Evolutionary conservation across 2,888 invertebrate genomes (phyloP), one percentile per base, ranked within the genome.

Genomic region (Neoaliturus tenellus): DNA sequence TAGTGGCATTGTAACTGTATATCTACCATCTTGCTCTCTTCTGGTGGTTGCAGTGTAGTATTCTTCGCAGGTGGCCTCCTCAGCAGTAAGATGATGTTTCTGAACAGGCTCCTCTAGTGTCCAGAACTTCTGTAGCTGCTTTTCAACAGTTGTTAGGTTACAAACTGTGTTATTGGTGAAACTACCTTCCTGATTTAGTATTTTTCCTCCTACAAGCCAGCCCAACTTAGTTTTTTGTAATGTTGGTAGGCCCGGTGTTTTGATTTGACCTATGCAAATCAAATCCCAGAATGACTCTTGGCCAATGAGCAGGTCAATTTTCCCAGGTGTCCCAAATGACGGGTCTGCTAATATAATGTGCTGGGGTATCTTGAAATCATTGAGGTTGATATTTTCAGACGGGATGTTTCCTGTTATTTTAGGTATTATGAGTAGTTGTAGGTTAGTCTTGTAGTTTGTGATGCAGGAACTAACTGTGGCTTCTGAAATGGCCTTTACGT

Each of bases 61-160:
- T 5, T 75, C 75, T 48, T 75, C 75, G 48, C 75, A 75, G 0
- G 3, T 14, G 2, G 8, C 17, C 17, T 75, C 44, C 4, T 75
- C 75, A 1, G 44, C 2, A 12, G 75, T 44, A 4, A 75, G n/a
- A 75, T 80, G 33, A 33, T 28, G 25, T n/a, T 80, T 80, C 4
- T 55, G 33, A 20, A 12, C 0, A n/a, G 35, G 35, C 58, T 80
- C 80, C 33, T 80, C 80, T 3, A 80, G 39, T 4, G 14, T 35
- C 58, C 80, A 80, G 20, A 80, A 80, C 20, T 23, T 55, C 23
- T 80, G 80, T 20, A 55, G 25, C 25, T 80, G 80, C 28, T 55
- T 31, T 17, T 58, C 58, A 33, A 33, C 5, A 20, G 51, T 55
- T 1, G 33, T 33, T 58, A 33, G n/a, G 33, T 23, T 12, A 55